phyloP scores from a whole-genome alignment of 1,140 invertebrate species.

The Kradibia gibbosae region DNA sequence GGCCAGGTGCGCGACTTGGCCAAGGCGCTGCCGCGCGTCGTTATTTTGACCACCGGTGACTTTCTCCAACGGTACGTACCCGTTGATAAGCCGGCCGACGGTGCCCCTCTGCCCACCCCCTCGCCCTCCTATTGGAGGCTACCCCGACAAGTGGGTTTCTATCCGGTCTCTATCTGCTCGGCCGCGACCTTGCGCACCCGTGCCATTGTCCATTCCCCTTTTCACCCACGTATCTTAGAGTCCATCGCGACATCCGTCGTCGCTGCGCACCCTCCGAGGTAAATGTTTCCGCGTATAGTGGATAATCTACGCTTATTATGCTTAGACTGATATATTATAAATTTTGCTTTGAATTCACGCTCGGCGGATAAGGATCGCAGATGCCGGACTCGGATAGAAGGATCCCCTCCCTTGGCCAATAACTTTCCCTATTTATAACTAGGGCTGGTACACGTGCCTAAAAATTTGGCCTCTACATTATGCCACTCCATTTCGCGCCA shows the following conservation, averaged over 20 bases:
- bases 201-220: not conserved
- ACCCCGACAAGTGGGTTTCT: too few relatives aligned
- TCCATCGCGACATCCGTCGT: not conserved
- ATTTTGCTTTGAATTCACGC: not conserved
- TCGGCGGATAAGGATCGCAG: not conserved
- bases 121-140: too few relatives aligned
- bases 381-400: not conserved
- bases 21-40: not conserved
- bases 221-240: not conserved
- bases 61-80: too few relatives aligned
- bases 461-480: too few relatives aligned
- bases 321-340: not conserved
- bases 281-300: not conserved
- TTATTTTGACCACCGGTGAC: slow-evolving; percentile 24
- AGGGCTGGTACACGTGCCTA: too few relatives aligned
- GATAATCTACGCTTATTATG: not conserved
- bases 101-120: too few relatives aligned
- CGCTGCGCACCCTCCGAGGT: not conserved
- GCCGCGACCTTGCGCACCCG: too few relatives aligned
- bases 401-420: too few relatives aligned
- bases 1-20: not conserved
- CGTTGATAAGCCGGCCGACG: too few relatives aligned
- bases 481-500: too few relatives aligned
- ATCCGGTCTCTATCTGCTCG: too few relatives aligned
- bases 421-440: too few relatives aligned